Evolutionary conservation across 2,113 vertebrate genomes (phyloP).

Genomic region (Murina feae): DNA sequence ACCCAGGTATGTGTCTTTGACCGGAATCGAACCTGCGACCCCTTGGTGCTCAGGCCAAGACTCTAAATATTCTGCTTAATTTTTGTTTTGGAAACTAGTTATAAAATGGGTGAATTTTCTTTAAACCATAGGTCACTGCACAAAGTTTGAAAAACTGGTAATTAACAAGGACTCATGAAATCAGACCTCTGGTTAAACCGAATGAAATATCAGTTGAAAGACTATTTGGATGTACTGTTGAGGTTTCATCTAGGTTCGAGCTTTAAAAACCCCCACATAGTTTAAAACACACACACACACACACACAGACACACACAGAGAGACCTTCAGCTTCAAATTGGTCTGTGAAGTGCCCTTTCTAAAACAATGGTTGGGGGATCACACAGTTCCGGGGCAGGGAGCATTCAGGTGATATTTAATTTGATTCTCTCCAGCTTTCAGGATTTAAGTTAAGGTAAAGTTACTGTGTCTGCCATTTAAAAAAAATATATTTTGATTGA

Average conservation of each 20-base stretch:
- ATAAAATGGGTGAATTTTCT: background rate
- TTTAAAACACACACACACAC: background rate
- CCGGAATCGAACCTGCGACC: too few relatives aligned
- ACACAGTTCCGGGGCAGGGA: background rate
- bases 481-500: background rate
- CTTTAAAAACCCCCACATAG: constrained; percentile 27
- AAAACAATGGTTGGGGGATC: constrained; percentile 5
- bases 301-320: background rate
- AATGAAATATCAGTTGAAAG: constrained; percentile 15
- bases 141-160: background rate
- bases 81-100: background rate
- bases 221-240: background rate
- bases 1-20: too few relatives aligned
- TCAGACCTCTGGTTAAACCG: background rate
- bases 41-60: too few relatives aligned
- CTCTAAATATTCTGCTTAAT: background rate
- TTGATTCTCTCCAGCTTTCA: constrained; percentile 10
- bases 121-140: background rate
- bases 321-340: background rate
- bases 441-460: constrained; percentile 29
- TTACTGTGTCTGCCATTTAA: background rate
- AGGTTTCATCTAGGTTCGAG: background rate
- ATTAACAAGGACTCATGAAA: background rate
- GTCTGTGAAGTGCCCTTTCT: background rate
- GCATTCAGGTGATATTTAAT: constrained; percentile 2